Base-by-base conservation (phyloP, 2,888 invertebrate genomes). In the Platycheirus rosarum region DNA sequence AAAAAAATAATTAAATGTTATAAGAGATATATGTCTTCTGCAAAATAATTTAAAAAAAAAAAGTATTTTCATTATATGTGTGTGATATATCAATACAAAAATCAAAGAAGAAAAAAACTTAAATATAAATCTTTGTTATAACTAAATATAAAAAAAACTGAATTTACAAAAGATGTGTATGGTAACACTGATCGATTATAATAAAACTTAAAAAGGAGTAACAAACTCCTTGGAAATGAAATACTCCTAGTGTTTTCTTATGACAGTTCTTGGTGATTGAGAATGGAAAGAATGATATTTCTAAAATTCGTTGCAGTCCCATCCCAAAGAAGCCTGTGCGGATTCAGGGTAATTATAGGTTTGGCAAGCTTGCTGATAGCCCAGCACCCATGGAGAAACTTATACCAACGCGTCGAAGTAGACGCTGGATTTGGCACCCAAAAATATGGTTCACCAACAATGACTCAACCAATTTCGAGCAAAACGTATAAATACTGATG, bases 81-180 rank as follows among this genome's bases (percentile, higher is more conserved):
- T 68, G 68, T 57, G 68, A 69, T 55, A 69, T 75, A 57, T 62
- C 49, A 44, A 26, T 62, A n/a, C n/a, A 26, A 35, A 40, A 62
- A 42, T 51, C 23, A 63, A 62, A 37, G 13, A 57, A 40, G 4
- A 74, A 29, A 53, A 63, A 20, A 18, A 42, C 7, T 51, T 18
- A 62, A 46, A 63, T 63, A 65, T 76, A 13, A 37, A 44, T 65
- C 11, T 73, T 60, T 65, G 57, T 73, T 69, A 51, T 66, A 71
- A 71, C 44, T 69, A 65, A 51, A 46, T 53, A 66, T 53, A 23
- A 70, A 49, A 37, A 9, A 26, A 74, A 35, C 49, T 69, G 42
- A 79, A 63, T 69, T 74, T 63, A 68, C 40, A 79, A 74, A 37
- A 53, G 8, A 40, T 74, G 42, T 74, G 69, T 65, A 65, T 75